These are phyloP conservation scores for Caenorhabditis afra DNA, from an alignment of 2,888 invertebrate genomes.

Conservation along the genomic window DNA sequence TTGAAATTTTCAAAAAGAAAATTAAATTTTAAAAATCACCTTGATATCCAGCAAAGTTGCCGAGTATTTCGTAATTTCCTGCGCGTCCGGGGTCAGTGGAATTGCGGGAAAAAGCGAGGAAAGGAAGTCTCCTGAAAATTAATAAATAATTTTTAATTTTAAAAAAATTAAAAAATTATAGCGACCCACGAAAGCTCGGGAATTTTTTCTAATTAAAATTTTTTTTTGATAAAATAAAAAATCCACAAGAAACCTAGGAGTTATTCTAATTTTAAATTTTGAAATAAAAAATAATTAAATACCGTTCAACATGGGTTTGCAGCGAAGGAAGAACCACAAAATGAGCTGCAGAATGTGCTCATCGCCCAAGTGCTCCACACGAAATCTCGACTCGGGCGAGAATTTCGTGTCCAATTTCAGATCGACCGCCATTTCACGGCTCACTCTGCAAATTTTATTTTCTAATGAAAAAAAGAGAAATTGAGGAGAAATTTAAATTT, in stretches of 20 bases:
- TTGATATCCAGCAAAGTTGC: constrained; percentile 41
- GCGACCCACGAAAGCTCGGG: no score
- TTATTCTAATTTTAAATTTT: neutral
- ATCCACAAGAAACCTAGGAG: no score
- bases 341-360: constrained; percentile 24
- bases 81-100: constrained; percentile 2
- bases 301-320: constrained; percentile 13
- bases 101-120: neutral
- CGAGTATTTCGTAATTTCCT: constrained; percentile 19
- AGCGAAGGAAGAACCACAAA: constrained; percentile 32
- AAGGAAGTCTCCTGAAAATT: constrained; percentile 3
- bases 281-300: neutral
- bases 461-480: neutral
- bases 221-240: neutral
- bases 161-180: constrained; percentile 1
- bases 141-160: neutral
- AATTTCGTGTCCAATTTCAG: constrained; percentile 3
- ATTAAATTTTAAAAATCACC: constrained; percentile 1
- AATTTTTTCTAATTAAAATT: neutral
- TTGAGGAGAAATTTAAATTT: neutral
- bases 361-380: constrained; percentile 20
- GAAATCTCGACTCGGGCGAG: constrained; percentile 21
- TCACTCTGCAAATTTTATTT: constrained; percentile 24
- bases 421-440: constrained; percentile 6
- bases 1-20: neutral